These are phyloP conservation scores for Hedya salicella DNA, from an alignment of 2,888 invertebrate genomes.

Conservation along the genomic window DNA sequence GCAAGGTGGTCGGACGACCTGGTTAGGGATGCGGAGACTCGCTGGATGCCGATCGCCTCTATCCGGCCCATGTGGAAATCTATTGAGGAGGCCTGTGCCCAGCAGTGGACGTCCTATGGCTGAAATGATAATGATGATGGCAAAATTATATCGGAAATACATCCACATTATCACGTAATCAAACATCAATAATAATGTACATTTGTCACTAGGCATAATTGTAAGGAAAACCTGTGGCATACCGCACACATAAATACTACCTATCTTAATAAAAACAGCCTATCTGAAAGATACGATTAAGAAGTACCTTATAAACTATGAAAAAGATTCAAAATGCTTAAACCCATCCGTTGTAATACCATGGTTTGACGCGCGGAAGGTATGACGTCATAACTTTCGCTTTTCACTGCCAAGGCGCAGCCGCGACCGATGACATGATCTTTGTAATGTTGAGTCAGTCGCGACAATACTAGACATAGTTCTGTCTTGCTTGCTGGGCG, in stretches of 20 bases:
- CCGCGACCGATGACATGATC: constrained; percentile 43
- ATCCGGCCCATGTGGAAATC: too few species aligned
- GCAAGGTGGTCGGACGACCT: too few species aligned
- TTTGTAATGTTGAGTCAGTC: constrained; percentile 26
- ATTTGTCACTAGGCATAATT: constrained; percentile 20
- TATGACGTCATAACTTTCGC: constrained; percentile 72
- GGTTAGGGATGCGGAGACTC: too few species aligned
- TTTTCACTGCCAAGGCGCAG: constrained; percentile 82
- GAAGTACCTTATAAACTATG: neutral
- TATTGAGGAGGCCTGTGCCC: too few species aligned
- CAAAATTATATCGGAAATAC: neutral
- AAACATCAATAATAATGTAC: constrained; percentile 11
- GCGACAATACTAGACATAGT: constrained; percentile 11
- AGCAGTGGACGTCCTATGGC: too few species aligned
- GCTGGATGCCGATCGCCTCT: too few species aligned
- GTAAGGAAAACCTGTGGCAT: constrained; percentile 32
- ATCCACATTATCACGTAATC: constrained; percentile 12
- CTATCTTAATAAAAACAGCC: neutral
- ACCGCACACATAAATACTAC: constrained; percentile 28
- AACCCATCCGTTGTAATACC: constrained; percentile 10
- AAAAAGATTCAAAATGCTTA: constrained; percentile 12
- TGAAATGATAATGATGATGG: too few species aligned
- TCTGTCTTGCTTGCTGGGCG: constrained; percentile 7
- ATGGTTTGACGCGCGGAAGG: constrained; percentile 47
- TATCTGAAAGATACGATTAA: neutral